Percentiles rank a stretch among this genome's conserved stretches.
Conservation (phyloP, 2,113 vertebrate species). For the Antennarius striatus region DNA sequence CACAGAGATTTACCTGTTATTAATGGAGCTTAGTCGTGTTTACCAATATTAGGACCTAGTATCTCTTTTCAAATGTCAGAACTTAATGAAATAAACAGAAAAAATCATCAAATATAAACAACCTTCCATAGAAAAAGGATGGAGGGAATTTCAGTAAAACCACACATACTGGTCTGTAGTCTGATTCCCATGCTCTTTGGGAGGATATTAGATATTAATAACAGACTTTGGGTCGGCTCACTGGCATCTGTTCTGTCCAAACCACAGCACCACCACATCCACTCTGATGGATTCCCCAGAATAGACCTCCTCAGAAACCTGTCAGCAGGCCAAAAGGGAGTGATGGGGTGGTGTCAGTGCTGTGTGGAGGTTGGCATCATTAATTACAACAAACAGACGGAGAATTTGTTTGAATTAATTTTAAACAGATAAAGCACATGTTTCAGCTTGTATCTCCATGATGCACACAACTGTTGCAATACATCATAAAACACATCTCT, state of each 20-base stretch:
- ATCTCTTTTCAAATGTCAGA: neutral
- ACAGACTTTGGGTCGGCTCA: slow-evolving; percentile 16
- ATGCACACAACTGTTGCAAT: neutral
- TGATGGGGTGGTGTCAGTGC: neutral
- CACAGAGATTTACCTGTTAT: no score
- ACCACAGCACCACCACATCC: slow-evolving; percentile 37
- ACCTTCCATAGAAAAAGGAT: slow-evolving; percentile 8
- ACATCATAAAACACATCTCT: neutral
- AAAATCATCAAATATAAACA: neutral
- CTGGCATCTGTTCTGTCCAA: slow-evolving; percentile 40
- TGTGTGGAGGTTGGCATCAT: neutral
- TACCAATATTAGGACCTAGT: neutral
- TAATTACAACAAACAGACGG: neutral
- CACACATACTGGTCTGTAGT: slow-evolving; percentile 21
- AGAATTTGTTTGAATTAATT: slow-evolving; percentile 1
- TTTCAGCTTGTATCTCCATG: no score
- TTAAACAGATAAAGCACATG: slow-evolving; percentile 30
- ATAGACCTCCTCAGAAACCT: slow-evolving; percentile 10
- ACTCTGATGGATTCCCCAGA: slow-evolving; percentile 36
- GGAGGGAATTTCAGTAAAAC: slow-evolving; percentile 13
- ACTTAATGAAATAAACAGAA: neutral
- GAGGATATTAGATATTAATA: slow-evolving; percentile 55
- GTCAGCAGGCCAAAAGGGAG: slow-evolving; percentile 21
- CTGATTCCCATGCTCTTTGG: slow-evolving; percentile 33
- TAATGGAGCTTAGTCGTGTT: no score